Conservation (phyloP, 2,113 vertebrate genomes). For the Australoheros scitulus region DNA sequence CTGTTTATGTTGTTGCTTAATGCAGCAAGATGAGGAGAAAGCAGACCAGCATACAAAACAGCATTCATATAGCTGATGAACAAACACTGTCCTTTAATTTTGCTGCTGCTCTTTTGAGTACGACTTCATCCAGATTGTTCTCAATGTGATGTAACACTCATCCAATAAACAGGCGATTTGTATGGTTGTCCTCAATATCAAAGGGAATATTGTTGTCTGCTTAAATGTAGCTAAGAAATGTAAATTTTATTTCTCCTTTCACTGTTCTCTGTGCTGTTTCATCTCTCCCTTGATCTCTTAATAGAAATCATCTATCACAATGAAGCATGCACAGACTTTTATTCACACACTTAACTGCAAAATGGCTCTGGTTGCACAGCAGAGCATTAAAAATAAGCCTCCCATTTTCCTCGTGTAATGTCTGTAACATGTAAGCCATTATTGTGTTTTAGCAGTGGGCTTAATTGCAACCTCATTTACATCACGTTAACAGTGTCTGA, state of each 20-base stretch:
- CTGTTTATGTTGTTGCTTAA: conserved; percentile 35
- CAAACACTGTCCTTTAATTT: not conserved
- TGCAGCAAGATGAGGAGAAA: conserved; percentile 23
- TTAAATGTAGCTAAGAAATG: not conserved
- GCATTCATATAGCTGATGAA: not conserved
- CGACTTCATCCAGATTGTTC: conserved; percentile 11
- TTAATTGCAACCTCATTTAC: conserved; percentile 18
- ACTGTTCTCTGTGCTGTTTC: not conserved
- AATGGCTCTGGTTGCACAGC: conserved; percentile 20
- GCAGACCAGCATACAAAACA: conserved; percentile 7
- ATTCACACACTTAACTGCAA: not conserved
- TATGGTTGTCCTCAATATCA: conserved; percentile 27
- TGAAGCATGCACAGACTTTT: not conserved
- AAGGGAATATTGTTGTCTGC: not conserved
- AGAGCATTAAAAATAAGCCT: conserved; percentile 5
- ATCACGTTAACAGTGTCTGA: not conserved
- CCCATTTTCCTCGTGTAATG: conserved; percentile 34
- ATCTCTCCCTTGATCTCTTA: conserved; percentile 12
- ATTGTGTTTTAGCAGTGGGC: not conserved
- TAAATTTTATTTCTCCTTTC: not conserved
- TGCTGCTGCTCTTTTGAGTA: not conserved
- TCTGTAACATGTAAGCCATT: conserved; percentile 8
- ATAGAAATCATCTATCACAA: conserved; percentile 61
- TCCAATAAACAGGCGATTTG: conserved; percentile 37
- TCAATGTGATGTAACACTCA: conserved; percentile 17